A percentile compares a stretch with the other conserved stretches of the same genome.
phyloP scores from a whole-genome alignment of 2,113 vertebrate genomes.

The Dolichallabes microphthalmus region DNA sequence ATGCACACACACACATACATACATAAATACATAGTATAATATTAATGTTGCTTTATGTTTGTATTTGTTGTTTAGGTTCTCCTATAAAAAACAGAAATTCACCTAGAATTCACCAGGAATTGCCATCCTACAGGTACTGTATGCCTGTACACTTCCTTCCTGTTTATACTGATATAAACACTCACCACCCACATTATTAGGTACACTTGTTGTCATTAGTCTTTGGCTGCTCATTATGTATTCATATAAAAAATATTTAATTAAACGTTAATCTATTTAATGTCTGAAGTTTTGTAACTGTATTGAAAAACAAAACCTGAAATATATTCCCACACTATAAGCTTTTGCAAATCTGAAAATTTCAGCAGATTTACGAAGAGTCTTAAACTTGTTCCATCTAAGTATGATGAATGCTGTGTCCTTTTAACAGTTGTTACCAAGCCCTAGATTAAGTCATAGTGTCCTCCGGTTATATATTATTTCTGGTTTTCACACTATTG shows the following conservation, averaged over 20 bases:
- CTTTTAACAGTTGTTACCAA: not conserved
- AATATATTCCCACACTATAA: not conserved
- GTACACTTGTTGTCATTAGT: not conserved
- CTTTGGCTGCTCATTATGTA: not conserved
- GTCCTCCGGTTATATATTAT: too few species aligned
- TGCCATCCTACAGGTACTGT: constrained; percentile 40
- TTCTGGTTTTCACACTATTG: too few species aligned
- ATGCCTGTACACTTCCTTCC: too few species aligned
- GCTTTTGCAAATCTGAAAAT: not conserved
- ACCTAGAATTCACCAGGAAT: constrained; percentile 2
- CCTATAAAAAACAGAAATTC: constrained; percentile 42
- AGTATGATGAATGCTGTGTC: not conserved
- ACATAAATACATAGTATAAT: not conserved
- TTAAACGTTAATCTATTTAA: too few species aligned
- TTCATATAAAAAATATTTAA: not conserved
- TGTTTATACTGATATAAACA: not conserved
- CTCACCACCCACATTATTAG: not conserved
- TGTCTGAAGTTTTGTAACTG: not conserved
- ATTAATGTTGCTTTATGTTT: not conserved
- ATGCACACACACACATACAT: not conserved
- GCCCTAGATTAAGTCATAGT: not conserved
- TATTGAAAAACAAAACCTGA: not conserved
- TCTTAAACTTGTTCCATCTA: not conserved
- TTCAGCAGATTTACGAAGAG: too few species aligned
- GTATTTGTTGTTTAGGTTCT: constrained; percentile 46